Evolutionary conservation across 2,888 invertebrate species (phyloP).

Genomic region (Empis stercorea): DNA sequence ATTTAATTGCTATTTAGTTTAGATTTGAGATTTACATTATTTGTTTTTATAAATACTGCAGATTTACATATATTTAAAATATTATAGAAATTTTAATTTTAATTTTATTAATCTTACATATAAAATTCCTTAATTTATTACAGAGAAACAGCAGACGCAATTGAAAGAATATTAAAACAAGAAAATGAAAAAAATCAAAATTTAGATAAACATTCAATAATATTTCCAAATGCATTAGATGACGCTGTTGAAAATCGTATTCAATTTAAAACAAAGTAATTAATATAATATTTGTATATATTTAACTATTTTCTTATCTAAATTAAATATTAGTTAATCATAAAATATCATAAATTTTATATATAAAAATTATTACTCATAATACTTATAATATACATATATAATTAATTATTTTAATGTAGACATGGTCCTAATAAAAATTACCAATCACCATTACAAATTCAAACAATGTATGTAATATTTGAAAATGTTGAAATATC

Average conservation of each 20-base stretch:
- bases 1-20: too few relatives aligned
- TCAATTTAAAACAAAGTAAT: conserved; percentile 37
- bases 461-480: conserved; percentile 52
- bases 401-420: too few relatives aligned
- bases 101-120: not conserved
- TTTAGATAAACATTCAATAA: conserved; percentile 41
- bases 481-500: conserved; percentile 62
- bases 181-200: conserved; percentile 24
- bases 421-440: conserved; percentile 34
- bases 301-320: not conserved
- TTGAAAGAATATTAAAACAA: conserved; percentile 22
- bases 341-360: too few relatives aligned
- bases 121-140: conserved; percentile 9
- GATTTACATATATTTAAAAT: too few relatives aligned
- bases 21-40: too few relatives aligned
- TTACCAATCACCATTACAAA: conserved; percentile 42
- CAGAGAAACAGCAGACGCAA: conserved; percentile 25
- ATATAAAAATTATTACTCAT: too few relatives aligned
- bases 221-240: conserved; percentile 57
- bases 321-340: too few relatives aligned
- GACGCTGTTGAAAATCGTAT: conserved; percentile 51
- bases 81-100: not conserved
- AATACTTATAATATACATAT: too few relatives aligned
- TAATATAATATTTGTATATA: conserved; percentile 4
- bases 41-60: too few relatives aligned